Conservation (phyloP, 2,888 invertebrate genomes). For the Dryococelus australis region DNA sequence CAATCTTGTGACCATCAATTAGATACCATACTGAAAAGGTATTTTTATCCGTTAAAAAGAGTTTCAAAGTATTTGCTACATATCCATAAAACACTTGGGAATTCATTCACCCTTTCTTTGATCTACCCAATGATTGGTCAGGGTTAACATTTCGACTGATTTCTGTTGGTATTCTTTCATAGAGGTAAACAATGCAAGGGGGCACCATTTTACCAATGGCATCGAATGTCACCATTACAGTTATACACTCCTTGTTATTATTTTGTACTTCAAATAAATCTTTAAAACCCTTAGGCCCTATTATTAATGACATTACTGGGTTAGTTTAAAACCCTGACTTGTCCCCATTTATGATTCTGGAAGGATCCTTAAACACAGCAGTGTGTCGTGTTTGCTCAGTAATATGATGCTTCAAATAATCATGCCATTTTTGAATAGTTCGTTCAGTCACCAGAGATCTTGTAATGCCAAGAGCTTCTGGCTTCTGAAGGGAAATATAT, state of each 20-base stretch:
- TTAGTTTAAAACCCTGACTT: background rate
- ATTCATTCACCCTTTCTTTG: background rate
- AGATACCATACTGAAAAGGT: background rate
- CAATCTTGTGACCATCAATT: background rate
- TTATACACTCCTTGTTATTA: background rate
- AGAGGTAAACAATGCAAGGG: background rate
- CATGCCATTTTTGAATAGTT: background rate
- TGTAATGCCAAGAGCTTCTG: too few relatives aligned
- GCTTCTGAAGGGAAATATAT: too few relatives aligned
- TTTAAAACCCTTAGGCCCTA: background rate
- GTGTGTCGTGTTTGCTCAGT: background rate
- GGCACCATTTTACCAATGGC: background rate
- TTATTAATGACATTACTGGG: background rate
- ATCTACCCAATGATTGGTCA: background rate
- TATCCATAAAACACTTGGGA: background rate
- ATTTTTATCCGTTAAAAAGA: background rate
- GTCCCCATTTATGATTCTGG: background rate
- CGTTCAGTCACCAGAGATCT: background rate
- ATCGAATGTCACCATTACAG: background rate
- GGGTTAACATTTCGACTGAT: background rate
- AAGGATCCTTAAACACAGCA: background rate
- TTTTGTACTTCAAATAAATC: background rate
- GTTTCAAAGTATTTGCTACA: background rate
- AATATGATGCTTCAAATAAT: background rate
- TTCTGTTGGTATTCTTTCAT: background rate